Base-by-base conservation (phyloP, 2,888 invertebrate genomes). In the Noctua janthe region DNA sequence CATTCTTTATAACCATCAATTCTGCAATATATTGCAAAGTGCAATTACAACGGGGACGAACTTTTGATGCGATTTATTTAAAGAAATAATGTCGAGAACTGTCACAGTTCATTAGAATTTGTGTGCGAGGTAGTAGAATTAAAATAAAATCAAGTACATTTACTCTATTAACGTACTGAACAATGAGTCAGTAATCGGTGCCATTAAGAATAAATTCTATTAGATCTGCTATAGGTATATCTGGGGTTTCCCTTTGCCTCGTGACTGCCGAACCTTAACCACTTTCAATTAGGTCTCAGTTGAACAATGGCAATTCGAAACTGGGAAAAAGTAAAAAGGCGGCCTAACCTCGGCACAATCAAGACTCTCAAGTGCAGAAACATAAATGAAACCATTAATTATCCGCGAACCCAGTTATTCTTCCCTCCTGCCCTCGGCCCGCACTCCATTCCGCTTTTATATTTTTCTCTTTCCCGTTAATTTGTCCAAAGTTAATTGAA, bases 331-430 rank as follows among this genome's bases (percentile, higher is more conserved):
- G 91, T 93, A 92, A 93, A 95, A 96, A 94, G 92, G 94, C 91
- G 90, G 92, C 94, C 94, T 93, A 94, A 94, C 95, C 94, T 7
- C 94, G 93, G 94, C 96, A 96, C 95, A 96, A 96, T 96, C 96
- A 95, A 92, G 94, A 92, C 95, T 94, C 94, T 97, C 96, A 96
- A 96, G 95, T 96, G 96, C 96, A 96, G 96, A 95, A 96, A 96
- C 96, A 96, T 96, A 96, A 97, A 97, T 96, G 96, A 96, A 96
- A 96, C 95, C 96, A 96, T 97, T 96, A 97, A 96, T 97, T 97
- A 97, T 96, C 95, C 96, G 93, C 92, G 95, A 94, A 94, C 94
- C 94, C 94, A 94, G 95, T 96, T 96, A 95, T 96, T 96, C 94
- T 94, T 94, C 93, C 93, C 92, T 91, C 92, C 91, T 91, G 91